Conservation (phyloP, 1,140 invertebrate species). For the Thaumatotibia leucotreta region DNA sequence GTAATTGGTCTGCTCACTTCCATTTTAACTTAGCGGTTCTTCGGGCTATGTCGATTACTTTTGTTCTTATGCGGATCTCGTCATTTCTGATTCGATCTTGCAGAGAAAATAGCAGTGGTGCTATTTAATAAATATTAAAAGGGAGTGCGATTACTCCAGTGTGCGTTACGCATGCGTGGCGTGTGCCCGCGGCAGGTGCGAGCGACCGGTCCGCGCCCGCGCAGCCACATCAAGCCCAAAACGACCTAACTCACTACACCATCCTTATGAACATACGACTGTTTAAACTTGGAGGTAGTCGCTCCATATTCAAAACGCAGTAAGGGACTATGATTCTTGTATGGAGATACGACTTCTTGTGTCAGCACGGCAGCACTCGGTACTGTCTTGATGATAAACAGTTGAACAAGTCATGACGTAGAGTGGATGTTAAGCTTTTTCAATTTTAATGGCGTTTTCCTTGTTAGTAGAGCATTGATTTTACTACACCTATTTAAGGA, state of each 20-base stretch:
- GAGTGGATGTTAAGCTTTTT: neutral
- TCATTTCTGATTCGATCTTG: no score
- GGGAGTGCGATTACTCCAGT: no score
- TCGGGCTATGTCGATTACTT: no score
- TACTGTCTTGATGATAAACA: neutral
- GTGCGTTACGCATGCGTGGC: conserved; percentile 33
- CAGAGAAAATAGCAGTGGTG: no score
- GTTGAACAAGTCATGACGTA: neutral
- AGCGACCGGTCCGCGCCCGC: conserved; percentile 39
- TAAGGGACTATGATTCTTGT: neutral
- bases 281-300: neutral
- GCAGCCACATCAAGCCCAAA: neutral
- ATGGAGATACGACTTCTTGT: neutral
- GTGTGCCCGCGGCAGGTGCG: conserved; percentile 68
- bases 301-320: neutral
- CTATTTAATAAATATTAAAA: no score
- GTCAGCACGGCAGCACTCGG: neutral
- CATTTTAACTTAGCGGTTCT: no score
- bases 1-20: no score
- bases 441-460: neutral
- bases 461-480: neutral
- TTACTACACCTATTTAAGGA: no score
- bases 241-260: neutral
- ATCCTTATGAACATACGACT: neutral
- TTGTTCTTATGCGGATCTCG: no score